Percentiles rank a stretch among this genome's conserved stretches.
These are phyloP conservation scores for Eulemur mongoz DNA, from an alignment of 2,797 vertebrate species.

Conservation along the genomic window DNA sequence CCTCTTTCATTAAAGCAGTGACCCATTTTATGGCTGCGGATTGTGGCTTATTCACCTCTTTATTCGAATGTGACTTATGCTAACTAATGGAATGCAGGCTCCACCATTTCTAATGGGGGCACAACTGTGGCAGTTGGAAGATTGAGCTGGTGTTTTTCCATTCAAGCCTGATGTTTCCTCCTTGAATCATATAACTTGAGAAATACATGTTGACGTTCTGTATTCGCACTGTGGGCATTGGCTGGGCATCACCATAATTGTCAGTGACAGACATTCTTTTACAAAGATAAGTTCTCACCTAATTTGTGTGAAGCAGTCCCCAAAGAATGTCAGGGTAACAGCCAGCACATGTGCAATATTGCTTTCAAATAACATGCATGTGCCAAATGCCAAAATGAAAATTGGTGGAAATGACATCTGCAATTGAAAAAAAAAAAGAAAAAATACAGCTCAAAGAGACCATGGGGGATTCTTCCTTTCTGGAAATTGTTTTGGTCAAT, in stretches of 20 bases:
- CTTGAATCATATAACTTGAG: constrained; percentile 52
- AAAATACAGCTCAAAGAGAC: constrained; percentile 37
- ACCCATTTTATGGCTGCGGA: not conserved
- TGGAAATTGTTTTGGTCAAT: not conserved
- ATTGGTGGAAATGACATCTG: constrained; percentile 68
- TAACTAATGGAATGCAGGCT: not conserved
- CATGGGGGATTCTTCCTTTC: constrained; percentile 19
- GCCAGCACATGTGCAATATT: constrained; percentile 31
- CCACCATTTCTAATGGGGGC: constrained; percentile 1
- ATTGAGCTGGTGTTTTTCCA: not conserved
- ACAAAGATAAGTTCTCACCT: constrained; percentile 73
- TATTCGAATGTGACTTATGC: not conserved
- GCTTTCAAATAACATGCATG: constrained; percentile 58
- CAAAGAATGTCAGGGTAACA: constrained; percentile 54
- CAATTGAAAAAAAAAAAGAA: constrained; percentile 36
- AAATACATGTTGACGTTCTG: constrained; percentile 56
- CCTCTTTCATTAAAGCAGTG: not conserved
- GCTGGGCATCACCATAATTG: constrained; percentile 60
- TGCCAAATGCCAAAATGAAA: constrained; percentile 64
- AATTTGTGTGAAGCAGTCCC: constrained; percentile 70
- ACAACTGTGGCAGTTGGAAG: not conserved
- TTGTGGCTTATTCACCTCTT: not conserved
- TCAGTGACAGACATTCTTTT: constrained; percentile 66
- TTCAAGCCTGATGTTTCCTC: constrained; percentile 46
- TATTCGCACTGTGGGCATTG: constrained; percentile 27